Conservation (phyloP, 2,113 vertebrate genomes). For the Perccottus glenii region DNA sequence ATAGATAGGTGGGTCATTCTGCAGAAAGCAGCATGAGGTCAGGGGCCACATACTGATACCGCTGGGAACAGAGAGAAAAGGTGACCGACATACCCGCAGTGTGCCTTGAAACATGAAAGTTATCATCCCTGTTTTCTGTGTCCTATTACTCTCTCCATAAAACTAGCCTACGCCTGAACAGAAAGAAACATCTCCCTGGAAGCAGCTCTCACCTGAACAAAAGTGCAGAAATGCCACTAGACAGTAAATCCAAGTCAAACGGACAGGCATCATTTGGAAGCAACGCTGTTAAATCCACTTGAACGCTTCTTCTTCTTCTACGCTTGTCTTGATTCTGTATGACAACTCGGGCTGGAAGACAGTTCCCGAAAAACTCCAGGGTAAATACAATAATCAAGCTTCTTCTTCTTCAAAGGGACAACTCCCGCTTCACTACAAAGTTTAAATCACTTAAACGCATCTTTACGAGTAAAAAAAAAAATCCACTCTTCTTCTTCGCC, state of each 20-base stretch:
- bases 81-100: slow-evolving; percentile 30
- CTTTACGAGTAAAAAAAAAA: slow-evolving; percentile 35
- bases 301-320: slow-evolving; percentile 1
- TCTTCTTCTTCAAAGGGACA: slow-evolving; percentile 12
- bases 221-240: slow-evolving; percentile 67
- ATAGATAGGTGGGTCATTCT: slow-evolving; percentile 36
- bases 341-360: slow-evolving; percentile 46
- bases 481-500: slow-evolving; percentile 38
- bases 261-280: slow-evolving; percentile 70
- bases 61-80: slow-evolving; percentile 13
- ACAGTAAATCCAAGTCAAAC: slow-evolving; percentile 62
- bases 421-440: slow-evolving; percentile 30
- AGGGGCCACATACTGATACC: slow-evolving; percentile 32
- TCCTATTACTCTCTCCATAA: background rate
- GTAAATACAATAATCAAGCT: background rate
- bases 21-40: slow-evolving; percentile 19
- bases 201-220: slow-evolving; percentile 70
- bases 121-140: background rate
- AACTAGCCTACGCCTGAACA: background rate
- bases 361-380: slow-evolving; percentile 43
- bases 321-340: slow-evolving; percentile 51
- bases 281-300: slow-evolving; percentile 63
- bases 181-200: background rate
- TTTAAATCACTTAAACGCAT: slow-evolving; percentile 55
- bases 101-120: slow-evolving; percentile 16